Evolutionary conservation across 2,888 invertebrate genomes (phyloP), one percentile per base, ranked within the genome.

Genomic region (Plagiodera versicolora): DNA sequence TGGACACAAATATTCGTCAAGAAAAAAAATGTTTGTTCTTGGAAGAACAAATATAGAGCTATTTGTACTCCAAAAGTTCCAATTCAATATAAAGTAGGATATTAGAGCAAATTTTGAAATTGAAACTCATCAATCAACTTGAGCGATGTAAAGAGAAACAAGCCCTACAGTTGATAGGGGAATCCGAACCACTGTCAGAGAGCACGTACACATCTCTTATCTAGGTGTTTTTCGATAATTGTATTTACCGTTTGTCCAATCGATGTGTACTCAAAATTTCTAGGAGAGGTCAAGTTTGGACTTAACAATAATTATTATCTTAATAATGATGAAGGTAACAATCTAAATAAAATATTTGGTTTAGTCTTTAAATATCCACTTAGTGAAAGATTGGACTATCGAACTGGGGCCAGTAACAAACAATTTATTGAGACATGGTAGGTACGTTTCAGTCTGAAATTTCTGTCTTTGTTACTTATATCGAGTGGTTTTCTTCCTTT

Each of bases 201-300:
- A n/a, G n/a, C n/a, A n/a, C n/a, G n/a, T n/a, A n/a, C n/a, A n/a
- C n/a, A n/a, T 47, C 24, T 14, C 55, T 59, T 59, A 59, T 59
- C 59, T 39, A 59, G 54, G 59, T 59, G 54, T 58, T 48, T 58
- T 32, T 52, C 39, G 35, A 20, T 24, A 39, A 49, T 18, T 11
- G 30, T 55, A 55, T 55, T 55, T 55, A 55, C 47, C 55, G 47
- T 32, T 45, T 16, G 11, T 14, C 14, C 11, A n/a, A 39, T 14
- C 39, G 11, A 8, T 39, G 39, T 39, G 39, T 39, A 39, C 39
- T 39, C 6, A 39, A 4, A 14, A 39, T 14, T 39, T 39, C n/a
- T 39, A 11, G 14, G 8, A 14, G 39, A 39, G 39, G 39, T 39
- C 39, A 39, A 14, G 39, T n/a, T 39, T 39, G 39, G 14, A 6